Conservation (phyloP, 2,888 invertebrate species). For the Drepana falcataria region DNA sequence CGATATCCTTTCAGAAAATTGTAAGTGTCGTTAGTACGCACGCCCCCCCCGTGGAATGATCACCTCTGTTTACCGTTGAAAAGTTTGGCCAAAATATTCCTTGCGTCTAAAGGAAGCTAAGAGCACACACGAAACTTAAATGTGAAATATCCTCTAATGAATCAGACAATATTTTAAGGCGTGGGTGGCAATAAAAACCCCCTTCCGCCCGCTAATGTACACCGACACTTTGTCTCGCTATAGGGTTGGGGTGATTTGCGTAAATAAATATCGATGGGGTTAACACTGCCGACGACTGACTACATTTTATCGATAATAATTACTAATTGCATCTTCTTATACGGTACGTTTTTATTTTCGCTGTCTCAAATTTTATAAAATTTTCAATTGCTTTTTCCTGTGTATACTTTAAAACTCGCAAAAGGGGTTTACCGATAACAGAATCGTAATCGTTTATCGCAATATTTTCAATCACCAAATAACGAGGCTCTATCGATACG, state of each 20-base stretch:
- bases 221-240: conserved; percentile 70
- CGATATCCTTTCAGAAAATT: conserved; percentile 78
- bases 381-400: too few relatives aligned
- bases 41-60: conserved; percentile 53
- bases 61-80: conserved; percentile 58
- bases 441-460: too few relatives aligned
- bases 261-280: conserved; percentile 68
- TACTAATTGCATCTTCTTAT: too few relatives aligned
- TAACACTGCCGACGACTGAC: neutral
- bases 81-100: conserved; percentile 50
- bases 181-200: conserved; percentile 74
- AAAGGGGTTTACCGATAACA: too few relatives aligned
- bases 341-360: too few relatives aligned
- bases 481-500: conserved; percentile 10
- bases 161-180: conserved; percentile 79
- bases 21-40: conserved; percentile 65
- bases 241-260: conserved; percentile 61
- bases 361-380: too few relatives aligned
- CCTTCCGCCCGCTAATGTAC: conserved; percentile 69
- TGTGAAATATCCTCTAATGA: conserved; percentile 78
- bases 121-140: conserved; percentile 73
- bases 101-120: conserved; percentile 44
- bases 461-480: too few relatives aligned
- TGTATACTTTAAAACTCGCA: too few relatives aligned
- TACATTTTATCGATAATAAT: conserved; percentile 18